phyloP scores from a whole-genome alignment of 2,113 vertebrate genomes.

The Dromas ardeola region DNA sequence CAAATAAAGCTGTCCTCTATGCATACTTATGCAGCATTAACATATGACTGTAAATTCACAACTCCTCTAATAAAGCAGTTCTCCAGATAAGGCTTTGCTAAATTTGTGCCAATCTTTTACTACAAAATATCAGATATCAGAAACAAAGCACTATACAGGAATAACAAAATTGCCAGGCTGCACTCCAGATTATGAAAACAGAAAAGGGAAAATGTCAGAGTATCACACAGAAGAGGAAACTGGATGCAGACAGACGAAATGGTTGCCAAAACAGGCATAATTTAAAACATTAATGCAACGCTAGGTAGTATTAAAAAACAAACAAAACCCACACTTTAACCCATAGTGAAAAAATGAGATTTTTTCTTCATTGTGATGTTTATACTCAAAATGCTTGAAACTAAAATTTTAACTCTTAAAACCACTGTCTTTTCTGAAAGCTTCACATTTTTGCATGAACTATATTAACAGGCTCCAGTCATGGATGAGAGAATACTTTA shows the following conservation, averaged over 20 bases:
- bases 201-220: background rate
- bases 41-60: background rate
- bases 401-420: background rate
- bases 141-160: background rate
- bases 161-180: background rate
- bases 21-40: background rate
- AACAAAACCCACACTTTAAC: background rate
- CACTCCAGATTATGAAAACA: background rate
- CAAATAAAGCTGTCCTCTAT: background rate
- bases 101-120: background rate
- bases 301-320: background rate
- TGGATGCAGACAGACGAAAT: background rate
- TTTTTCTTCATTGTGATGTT: background rate
- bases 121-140: background rate
- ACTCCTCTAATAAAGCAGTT: background rate
- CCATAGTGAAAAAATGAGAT: background rate
- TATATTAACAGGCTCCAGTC: background rate
- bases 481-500: background rate
- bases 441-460: background rate
- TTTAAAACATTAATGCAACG: background rate
- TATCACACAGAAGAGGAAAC: background rate
- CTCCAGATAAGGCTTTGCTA: background rate
- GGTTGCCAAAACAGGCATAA: background rate
- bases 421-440: background rate
- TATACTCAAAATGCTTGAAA: background rate